These are phyloP conservation scores for Zeuzera pyrina DNA, from an alignment of 2,888 invertebrate species.

Conservation along the genomic window DNA sequence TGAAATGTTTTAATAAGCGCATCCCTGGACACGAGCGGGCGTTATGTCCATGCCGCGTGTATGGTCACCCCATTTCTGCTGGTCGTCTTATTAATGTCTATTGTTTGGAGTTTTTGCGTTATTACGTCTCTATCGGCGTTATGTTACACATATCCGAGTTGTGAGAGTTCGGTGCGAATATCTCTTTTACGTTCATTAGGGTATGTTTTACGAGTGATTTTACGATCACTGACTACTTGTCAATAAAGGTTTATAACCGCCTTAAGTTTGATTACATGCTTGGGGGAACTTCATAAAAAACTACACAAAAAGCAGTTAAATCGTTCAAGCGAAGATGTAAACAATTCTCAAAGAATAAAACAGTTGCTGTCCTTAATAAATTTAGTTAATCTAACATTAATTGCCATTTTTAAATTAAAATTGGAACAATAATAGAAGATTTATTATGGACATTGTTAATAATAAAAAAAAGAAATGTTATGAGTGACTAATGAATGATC, in stretches of 20 bases:
- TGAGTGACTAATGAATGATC: too few relatives aligned
- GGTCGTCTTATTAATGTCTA: slow-evolving; percentile 67
- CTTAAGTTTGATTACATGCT: too few relatives aligned
- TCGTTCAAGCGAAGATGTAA: too few relatives aligned
- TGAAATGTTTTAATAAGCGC: slow-evolving; percentile 73
- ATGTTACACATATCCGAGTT: background rate
- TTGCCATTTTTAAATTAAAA: too few relatives aligned
- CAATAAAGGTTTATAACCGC: slow-evolving; percentile 11
- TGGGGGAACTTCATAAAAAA: too few relatives aligned
- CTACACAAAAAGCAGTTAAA: too few relatives aligned
- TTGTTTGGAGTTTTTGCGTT: slow-evolving; percentile 67
- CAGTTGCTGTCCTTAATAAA: too few relatives aligned
- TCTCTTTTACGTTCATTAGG: background rate
- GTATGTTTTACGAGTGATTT: slow-evolving; percentile 13
- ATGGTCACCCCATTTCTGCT: slow-evolving; percentile 38
- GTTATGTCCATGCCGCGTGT: too few relatives aligned
- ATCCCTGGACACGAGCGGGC: slow-evolving; percentile 43
- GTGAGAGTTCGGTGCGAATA: slow-evolving; percentile 1
- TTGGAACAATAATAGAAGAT: slow-evolving; percentile 6
- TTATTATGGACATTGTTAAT: background rate
- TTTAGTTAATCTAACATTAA: too few relatives aligned
- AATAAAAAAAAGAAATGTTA: too few relatives aligned
- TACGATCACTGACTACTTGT: slow-evolving; percentile 12
- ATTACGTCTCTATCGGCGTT: slow-evolving; percentile 44
- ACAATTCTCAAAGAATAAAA: too few relatives aligned